These are phyloP conservation scores for Phoenoteleia sp. DNA, from an alignment of 2,888 invertebrate species.

Conservation along the genomic window DNA sequence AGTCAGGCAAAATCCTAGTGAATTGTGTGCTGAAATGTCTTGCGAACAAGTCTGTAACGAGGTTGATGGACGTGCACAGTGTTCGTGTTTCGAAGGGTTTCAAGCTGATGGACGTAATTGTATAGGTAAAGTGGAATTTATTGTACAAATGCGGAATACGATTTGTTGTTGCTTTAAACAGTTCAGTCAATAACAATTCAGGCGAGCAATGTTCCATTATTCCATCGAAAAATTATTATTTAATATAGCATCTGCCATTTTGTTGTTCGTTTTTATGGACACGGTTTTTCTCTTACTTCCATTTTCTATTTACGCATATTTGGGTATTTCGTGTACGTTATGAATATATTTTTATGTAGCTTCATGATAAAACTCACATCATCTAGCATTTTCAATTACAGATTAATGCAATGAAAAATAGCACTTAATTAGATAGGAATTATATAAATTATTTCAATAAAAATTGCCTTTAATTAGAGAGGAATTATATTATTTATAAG, in stretches of 20 bases:
- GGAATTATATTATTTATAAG: no score
- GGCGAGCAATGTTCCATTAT: background rate
- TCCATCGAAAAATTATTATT: background rate
- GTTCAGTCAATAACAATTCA: background rate
- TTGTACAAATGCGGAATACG: background rate
- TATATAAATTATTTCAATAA: no score
- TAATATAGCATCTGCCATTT: no score
- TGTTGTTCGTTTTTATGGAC: no score
- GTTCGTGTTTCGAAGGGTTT: slow-evolving; percentile 84
- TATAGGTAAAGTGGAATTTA: slow-evolving; percentile 78
- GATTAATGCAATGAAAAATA: no score
- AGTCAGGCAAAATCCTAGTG: slow-evolving; percentile 77
- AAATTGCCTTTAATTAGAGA: no score
- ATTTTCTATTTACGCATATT: no score
- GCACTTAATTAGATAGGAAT: no score
- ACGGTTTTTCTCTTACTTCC: no score
- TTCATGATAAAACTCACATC: no score
- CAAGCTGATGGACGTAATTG: slow-evolving; percentile 80
- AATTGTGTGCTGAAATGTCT: slow-evolving; percentile 80
- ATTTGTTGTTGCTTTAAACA: slow-evolving; percentile 3
- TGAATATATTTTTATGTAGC: no score
- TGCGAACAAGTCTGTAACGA: slow-evolving; percentile 85
- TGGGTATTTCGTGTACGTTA: no score
- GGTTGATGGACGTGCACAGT: slow-evolving; percentile 80
- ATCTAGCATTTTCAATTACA: background rate